phyloP scores from a whole-genome alignment of 2,888 invertebrate genomes.

The Phengaris arion region DNA sequence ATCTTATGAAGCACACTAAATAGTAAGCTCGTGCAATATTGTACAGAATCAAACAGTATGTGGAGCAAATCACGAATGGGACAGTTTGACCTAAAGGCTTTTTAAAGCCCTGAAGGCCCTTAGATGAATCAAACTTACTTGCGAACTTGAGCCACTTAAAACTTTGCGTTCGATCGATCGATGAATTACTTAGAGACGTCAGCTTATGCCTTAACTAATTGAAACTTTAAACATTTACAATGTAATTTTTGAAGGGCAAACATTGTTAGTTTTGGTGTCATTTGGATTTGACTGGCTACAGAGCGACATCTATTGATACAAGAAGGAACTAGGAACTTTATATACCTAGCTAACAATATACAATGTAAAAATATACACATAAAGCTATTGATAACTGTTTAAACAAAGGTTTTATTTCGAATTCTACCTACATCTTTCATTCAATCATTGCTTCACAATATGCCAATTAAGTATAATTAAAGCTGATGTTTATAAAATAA shows the following conservation, averaged over 20 bases:
- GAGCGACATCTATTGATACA: too few relatives aligned
- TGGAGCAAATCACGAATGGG: not conserved
- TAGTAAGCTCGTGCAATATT: too few relatives aligned
- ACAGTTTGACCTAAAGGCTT: not conserved
- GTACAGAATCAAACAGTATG: too few relatives aligned
- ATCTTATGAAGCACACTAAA: too few relatives aligned
- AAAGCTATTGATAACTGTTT: too few relatives aligned
- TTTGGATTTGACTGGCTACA: too few relatives aligned
- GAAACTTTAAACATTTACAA: not conserved
- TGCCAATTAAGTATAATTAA: not conserved
- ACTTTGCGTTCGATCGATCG: not conserved
- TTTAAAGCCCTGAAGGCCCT: not conserved
- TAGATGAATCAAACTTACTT: slow-evolving; percentile 1
- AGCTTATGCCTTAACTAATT: not conserved
- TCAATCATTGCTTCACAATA: not conserved
- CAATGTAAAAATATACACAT: too few relatives aligned
- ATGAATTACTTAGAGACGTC: not conserved
- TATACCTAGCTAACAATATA: too few relatives aligned
- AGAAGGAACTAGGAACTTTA: too few relatives aligned
- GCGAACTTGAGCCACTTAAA: slow-evolving; percentile 3
- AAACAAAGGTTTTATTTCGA: too few relatives aligned
- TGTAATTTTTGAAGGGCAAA: not conserved
- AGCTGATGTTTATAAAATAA: not conserved
- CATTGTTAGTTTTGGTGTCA: too few relatives aligned
- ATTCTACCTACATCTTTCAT: too few relatives aligned